Conservation (phyloP, 2,888 invertebrate species). For the Fissipunctia ypsillon region DNA sequence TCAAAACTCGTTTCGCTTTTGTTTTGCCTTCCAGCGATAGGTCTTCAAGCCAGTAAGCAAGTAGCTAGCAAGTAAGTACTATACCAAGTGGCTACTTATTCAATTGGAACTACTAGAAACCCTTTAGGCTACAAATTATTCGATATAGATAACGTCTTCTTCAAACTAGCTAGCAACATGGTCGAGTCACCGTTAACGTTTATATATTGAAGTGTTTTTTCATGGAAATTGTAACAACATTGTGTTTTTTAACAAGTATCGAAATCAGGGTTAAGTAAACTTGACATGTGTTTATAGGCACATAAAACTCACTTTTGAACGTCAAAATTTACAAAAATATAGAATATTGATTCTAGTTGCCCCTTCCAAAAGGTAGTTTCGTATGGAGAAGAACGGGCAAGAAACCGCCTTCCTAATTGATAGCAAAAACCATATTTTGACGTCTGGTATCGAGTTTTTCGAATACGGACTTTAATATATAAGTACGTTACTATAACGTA, state of each 20-base stretch:
- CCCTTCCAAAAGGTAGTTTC: too few species aligned
- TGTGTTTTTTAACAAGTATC: constrained; percentile 1
- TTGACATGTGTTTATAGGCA: too few species aligned
- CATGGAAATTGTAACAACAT: constrained; percentile 6
- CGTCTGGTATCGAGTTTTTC: background rate
- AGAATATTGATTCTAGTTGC: too few species aligned
- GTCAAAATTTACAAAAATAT: too few species aligned
- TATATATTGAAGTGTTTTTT: background rate
- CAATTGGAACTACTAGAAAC: constrained; percentile 34
- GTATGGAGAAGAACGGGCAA: too few species aligned
- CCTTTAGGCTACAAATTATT: constrained; percentile 32
- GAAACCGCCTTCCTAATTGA: too few species aligned
- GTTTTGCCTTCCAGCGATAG: constrained; percentile 43
- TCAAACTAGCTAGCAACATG: background rate
- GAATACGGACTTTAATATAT: background rate
- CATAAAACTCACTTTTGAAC: too few species aligned
- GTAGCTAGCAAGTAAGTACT: background rate
- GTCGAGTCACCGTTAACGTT: constrained; percentile 1
- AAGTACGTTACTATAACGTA: background rate
- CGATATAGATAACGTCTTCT: constrained; percentile 9
- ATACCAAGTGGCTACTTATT: constrained; percentile 31
- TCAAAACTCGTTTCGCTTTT: constrained; percentile 47
- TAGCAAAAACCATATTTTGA: background rate
- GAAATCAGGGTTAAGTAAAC: constrained; percentile 34
- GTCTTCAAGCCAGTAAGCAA: constrained; percentile 34